phyloP scores from a whole-genome alignment of 2,888 invertebrate genomes.

The Flexamia atlantica region DNA sequence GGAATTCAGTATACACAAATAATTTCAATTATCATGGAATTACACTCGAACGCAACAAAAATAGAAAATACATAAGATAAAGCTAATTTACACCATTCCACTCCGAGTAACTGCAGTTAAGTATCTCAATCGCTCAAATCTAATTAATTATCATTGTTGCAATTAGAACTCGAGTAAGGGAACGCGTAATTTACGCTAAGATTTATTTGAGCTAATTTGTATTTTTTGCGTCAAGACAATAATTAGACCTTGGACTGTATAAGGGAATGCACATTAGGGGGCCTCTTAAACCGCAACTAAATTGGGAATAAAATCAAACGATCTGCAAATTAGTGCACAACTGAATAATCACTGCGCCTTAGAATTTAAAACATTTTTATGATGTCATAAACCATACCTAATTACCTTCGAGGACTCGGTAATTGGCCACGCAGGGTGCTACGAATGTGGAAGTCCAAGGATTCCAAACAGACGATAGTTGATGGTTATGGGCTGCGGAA shows the following conservation, averaged over 20 bases:
- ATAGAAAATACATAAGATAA: no score
- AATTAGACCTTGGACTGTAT: neutral
- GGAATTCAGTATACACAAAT: no score
- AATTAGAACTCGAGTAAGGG: no score
- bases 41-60: no score
- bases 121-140: no score
- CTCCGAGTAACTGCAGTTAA: no score
- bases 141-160: no score
- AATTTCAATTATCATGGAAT: no score
- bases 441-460: neutral
- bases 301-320: neutral
- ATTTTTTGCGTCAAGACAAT: no score
- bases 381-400: constrained; percentile 12
- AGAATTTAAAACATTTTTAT: constrained; percentile 7
- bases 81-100: no score
- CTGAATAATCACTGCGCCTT: neutral
- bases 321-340: neutral
- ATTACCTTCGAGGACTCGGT: neutral
- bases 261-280: neutral
- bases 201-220: no score
- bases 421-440: neutral
- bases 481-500: neutral
- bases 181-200: no score
- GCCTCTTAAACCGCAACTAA: neutral
- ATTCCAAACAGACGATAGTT: neutral